phyloP scores from a whole-genome alignment of 2,113 vertebrate genomes.

The Tyrannus savana region DNA sequence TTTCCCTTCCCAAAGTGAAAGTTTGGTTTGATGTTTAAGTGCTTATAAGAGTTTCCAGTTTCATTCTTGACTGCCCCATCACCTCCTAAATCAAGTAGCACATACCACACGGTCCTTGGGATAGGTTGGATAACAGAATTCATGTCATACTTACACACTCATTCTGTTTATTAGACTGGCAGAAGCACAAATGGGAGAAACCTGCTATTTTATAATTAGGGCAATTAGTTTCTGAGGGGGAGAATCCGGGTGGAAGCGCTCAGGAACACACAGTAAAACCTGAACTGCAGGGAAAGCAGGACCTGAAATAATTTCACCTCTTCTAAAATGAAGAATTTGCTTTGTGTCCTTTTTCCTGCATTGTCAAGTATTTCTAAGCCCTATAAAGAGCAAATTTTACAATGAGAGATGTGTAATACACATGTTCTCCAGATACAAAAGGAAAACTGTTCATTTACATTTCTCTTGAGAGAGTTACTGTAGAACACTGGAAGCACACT shows the following conservation, averaged over 20 bases:
- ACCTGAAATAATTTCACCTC: neutral
- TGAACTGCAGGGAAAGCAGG: neutral
- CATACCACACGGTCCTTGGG: neutral
- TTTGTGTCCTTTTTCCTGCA: neutral
- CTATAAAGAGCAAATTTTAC: neutral
- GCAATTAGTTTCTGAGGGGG: neutral
- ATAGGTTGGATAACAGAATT: neutral
- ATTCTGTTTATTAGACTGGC: neutral
- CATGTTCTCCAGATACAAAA: neutral
- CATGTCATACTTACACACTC: neutral
- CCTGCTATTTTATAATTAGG: neutral
- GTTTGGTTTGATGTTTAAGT: conserved; percentile 24
- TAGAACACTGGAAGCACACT: neutral
- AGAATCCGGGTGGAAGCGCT: neutral
- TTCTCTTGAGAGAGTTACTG: neutral
- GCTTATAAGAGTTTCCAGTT: neutral
- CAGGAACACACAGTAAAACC: neutral
- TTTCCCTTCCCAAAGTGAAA: conserved; percentile 49
- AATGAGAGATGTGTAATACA: neutral
- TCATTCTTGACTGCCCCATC: neutral
- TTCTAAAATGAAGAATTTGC: neutral
- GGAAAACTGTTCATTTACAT: neutral
- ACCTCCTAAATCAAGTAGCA: neutral
- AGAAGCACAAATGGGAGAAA: conserved; percentile 12
- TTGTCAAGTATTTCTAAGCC: neutral